Percentiles rank a stretch among this genome's conserved stretches.
These are phyloP conservation scores for Buphagus erythrorhynchus DNA, from an alignment of 2,797 vertebrate species.

Conservation along the genomic window DNA sequence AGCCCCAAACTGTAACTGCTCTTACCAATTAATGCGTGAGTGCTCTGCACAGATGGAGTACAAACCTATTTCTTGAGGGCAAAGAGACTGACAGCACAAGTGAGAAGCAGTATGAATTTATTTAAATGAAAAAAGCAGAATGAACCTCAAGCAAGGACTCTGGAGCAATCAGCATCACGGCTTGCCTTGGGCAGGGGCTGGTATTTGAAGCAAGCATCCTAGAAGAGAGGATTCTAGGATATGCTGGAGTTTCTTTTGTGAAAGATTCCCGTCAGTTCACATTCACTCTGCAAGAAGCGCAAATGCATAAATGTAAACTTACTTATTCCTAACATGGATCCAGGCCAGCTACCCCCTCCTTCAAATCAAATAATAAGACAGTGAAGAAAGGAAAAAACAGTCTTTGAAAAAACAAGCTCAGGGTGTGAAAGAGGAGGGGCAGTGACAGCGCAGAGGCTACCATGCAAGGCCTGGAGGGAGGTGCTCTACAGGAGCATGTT, in stretches of 20 bases:
- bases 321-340: background rate
- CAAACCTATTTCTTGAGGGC: background rate
- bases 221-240: background rate
- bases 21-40: background rate
- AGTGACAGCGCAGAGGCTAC: accelerated
- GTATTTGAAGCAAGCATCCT: background rate
- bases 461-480: background rate
- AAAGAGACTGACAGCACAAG: background rate
- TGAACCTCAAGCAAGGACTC: background rate
- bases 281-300: background rate
- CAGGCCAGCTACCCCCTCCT: background rate
- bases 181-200: background rate
- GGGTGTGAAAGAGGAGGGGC: background rate
- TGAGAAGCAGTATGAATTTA: background rate
- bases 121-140: background rate
- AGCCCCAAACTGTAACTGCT: background rate
- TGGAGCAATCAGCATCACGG: background rate
- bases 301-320: background rate
- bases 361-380: background rate
- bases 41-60: background rate
- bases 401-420: background rate
- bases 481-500: accelerated
- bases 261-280: background rate
- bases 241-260: background rate
- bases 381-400: background rate